Conservation (phyloP, 2,113 vertebrate species). For the Cyprinodon tularosa region DNA sequence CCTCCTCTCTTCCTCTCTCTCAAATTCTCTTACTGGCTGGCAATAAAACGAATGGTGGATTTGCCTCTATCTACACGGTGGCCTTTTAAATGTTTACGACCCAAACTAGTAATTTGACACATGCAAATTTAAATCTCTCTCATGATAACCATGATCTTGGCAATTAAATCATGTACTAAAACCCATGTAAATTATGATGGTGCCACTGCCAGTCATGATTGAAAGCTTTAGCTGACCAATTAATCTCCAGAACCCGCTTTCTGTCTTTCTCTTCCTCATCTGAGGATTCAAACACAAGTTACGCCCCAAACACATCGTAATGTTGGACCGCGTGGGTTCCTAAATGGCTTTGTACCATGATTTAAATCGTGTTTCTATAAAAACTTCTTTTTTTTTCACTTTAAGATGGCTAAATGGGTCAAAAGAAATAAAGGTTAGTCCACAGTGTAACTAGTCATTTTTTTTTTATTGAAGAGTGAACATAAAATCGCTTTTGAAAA, state of each 20-base stretch:
- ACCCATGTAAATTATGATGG: slow-evolving; percentile 44
- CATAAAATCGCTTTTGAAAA: too few relatives aligned
- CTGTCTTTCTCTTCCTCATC: slow-evolving; percentile 2
- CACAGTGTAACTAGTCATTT: too few relatives aligned
- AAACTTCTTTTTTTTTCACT: slow-evolving; percentile 16
- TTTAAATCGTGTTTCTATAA: not conserved
- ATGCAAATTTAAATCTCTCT: slow-evolving; percentile 28
- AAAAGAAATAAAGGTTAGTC: slow-evolving; percentile 10
- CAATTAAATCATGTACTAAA: slow-evolving; percentile 63
- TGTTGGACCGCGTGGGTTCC: slow-evolving; percentile 2
- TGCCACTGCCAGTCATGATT: slow-evolving; percentile 42
- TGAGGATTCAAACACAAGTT: slow-evolving; percentile 20
- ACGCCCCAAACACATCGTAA: slow-evolving; percentile 13
- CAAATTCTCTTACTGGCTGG: not conserved
- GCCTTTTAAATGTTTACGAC: slow-evolving; percentile 50
- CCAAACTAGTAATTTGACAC: slow-evolving; percentile 36
- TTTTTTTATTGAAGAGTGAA: too few relatives aligned
- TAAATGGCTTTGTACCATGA: not conserved
- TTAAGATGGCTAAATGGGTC: slow-evolving; percentile 37
- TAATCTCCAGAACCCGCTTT: slow-evolving; percentile 21
- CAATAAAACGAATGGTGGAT: slow-evolving; percentile 9
- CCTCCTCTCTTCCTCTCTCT: too few relatives aligned
- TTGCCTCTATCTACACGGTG: slow-evolving; percentile 6
- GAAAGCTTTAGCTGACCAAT: slow-evolving; percentile 47
- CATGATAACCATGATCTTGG: slow-evolving; percentile 34